A percentile compares a stretch with the other conserved stretches of the same genome.
Conservation (phyloP, 1,140 invertebrate genomes). For the Caenorhabditis tropicalis region DNA sequence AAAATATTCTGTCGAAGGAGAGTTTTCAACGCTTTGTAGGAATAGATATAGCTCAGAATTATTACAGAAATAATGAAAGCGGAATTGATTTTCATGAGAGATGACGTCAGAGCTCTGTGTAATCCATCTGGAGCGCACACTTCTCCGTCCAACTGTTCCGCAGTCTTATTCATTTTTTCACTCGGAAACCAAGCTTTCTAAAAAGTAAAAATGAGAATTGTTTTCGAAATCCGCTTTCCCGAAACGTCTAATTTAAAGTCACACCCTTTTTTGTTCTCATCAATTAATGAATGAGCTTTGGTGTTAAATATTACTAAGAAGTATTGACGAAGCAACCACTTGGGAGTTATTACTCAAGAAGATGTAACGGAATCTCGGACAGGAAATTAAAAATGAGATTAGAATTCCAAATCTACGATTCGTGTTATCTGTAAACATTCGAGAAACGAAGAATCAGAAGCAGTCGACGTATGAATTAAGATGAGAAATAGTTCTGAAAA, state of each 20-base stretch:
- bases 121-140: neutral
- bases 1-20: neutral
- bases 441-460: neutral
- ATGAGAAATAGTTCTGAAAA: no score
- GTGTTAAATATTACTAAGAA: neutral
- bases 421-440: neutral
- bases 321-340: neutral
- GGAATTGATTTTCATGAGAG: neutral
- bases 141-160: neutral
- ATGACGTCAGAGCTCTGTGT: neutral
- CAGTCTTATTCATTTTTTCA: constrained; percentile 1
- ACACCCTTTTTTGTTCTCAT: neutral
- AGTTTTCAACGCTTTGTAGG: neutral
- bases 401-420: no score
- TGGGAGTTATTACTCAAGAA: neutral
- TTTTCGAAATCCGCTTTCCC: no score
- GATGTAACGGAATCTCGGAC: neutral
- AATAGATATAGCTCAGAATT: neutral
- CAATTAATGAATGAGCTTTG: neutral
- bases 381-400: neutral
- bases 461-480: neutral
- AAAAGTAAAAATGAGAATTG: no score
- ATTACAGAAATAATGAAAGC: neutral
- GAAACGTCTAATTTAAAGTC: neutral
- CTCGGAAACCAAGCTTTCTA: no score